Base-by-base conservation (phyloP, 2,113 vertebrate species). In the Hemiscyllium ocellatum region DNA sequence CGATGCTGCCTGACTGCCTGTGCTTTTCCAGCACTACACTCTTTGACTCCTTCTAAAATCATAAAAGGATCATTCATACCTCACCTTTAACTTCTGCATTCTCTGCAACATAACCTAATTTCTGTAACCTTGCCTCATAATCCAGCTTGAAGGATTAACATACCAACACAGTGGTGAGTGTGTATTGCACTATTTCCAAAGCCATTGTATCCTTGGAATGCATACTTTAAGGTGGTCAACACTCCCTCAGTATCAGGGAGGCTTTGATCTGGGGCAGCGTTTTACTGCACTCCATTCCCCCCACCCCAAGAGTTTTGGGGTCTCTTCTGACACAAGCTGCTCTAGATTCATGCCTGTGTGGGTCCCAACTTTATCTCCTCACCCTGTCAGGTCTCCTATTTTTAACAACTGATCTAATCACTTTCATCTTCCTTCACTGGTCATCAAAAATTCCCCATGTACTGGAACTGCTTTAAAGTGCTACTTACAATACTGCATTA, bases 401-500 rank as follows among this genome's bases (percentile, higher is more conserved):
- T 95, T 95, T 70, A 95, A 69, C 93, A 95, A 50, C 93, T 95
- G 93, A 95, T 95, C 65, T 70, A 95, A 95, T 95, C 93, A 95
- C 93, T 95, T 69, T 72, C 68, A 95, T 95, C 93, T 95, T 50
- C 68, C 68, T 95, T 72, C 93, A 70, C 37, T 95, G 93, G 93
- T 95, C 93, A 95, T 95, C 93, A 95, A 95, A 95, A 72, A 95
- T 72, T 95, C 93, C 93, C 93, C 93, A 69, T 95, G 93, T 95
- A 96, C 89, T n/a, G 69, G 96, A 93, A 96, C 37, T 26, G 89
- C 68, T 80, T 72, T 94, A 98, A 98, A 97, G 98, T 97, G 95
- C 97, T 97, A 97, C 97, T 98, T 97, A 98, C 97, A 97, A 97
- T 97, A 97, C 97, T 97, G 97, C 98, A 98, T 98, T 98, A 97